Base-by-base conservation (phyloP, 2,888 invertebrate species). In the Abrostola tripartita region DNA sequence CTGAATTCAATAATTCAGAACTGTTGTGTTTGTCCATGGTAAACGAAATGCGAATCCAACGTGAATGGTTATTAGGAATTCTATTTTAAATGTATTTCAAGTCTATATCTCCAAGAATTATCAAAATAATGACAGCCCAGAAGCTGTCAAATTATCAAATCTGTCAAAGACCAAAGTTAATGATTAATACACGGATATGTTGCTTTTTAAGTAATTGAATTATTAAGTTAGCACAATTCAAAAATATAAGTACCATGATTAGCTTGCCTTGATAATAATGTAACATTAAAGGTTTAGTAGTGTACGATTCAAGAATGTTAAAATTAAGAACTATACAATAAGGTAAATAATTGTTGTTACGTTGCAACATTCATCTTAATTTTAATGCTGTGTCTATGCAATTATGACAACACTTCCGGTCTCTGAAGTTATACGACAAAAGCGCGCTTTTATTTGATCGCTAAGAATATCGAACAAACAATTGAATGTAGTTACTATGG, bases 1-100 rank as follows among this genome's bases (percentile, higher is more conserved):
- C 97, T 68, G 96, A 94, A 84, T 95, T 96, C 69, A 96, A 85
- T 72, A 96, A 88, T 83, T 97, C 97, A 5, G 96, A 94, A 87
- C 96, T 96, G 75, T 95, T 95, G 75, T 96, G 95, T 88, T 96
- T 96, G 84, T 96, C 96, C 96, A 96, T 96, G 74, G 40, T 82
- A 12, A 40, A 38, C 8, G 24, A 50, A 14, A 50, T 40, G 10
- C 38, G 12, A 35, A 14, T 24, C 14, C 38, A 41, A 49, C 44
- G 12, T 54, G 49, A 11, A 11, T 8, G 24, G 9, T 8, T 47
- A 47, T 47, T 47, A 14, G 24, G 14, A 47, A 47, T 47, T 47
- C 6, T 14, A 44, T 35, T 47, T 36, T 55, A n/a, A n/a, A 12
- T 37, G n/a, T 53, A 55, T 44, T 41, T 24, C 14, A 38, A 14